phyloP scores from a whole-genome alignment of 2,113 vertebrate species.

The Cephalopholis sonnerati region DNA sequence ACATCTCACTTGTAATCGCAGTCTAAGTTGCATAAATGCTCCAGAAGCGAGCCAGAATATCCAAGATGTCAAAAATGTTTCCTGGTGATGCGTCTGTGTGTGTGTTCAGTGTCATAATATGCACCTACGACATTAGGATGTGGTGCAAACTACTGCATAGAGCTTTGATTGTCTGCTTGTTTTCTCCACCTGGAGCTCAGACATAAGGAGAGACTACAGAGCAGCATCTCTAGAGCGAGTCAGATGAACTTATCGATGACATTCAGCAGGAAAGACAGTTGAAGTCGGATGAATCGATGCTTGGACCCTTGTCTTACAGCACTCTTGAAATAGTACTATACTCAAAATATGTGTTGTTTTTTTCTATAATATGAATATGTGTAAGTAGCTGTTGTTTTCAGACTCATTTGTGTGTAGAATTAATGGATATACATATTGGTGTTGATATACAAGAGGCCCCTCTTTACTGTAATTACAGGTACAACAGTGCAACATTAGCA shows the following conservation, averaged over 20 bases:
- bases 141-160: not conserved
- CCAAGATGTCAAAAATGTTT: not conserved
- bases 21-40: not conserved
- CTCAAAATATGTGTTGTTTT: not conserved
- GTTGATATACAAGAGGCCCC: not conserved
- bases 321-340: not conserved
- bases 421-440: not conserved
- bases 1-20: not conserved
- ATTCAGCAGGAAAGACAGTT: too few relatives aligned
- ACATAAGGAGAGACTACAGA: not conserved
- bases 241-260: too few relatives aligned
- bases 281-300: not conserved
- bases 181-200: not conserved
- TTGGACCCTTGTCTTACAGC: not conserved
- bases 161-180: not conserved
- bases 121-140: too few relatives aligned
- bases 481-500: not conserved
- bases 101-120: not conserved
- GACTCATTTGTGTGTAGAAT: not conserved
- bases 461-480: not conserved
- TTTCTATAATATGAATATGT: not conserved
- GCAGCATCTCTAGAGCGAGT: not conserved
- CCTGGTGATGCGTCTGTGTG: not conserved
- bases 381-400: not conserved
- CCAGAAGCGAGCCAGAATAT: not conserved